Percentiles rank a stretch among this genome's conserved stretches.
Conservation (phyloP, 2,797 vertebrate species). For the Vireo griseus region DNA sequence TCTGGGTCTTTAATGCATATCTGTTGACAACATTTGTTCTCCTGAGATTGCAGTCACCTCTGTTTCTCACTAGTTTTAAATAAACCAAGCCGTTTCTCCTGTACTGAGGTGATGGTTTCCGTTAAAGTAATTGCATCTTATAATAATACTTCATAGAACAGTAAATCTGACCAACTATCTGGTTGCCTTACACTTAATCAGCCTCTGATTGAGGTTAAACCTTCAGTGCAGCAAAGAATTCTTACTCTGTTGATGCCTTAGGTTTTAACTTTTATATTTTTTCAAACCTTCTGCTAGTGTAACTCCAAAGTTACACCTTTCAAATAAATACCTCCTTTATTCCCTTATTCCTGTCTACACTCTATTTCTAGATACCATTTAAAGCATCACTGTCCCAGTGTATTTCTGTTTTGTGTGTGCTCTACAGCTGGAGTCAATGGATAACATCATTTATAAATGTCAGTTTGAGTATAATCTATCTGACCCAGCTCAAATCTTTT, state of each 20-base stretch:
- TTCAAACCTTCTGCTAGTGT: too few species aligned
- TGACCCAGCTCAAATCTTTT: conserved; percentile 58
- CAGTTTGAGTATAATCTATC: conserved; percentile 51
- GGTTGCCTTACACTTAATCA: neutral
- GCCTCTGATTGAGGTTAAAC: neutral
- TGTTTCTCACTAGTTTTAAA: neutral
- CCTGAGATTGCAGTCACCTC: neutral
- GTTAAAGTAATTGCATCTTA: conserved; percentile 40
- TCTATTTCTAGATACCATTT: too few species aligned
- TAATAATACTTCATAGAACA: conserved; percentile 1
- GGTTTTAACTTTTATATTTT: too few species aligned
- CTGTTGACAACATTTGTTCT: conserved; percentile 4
- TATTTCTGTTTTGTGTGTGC: conserved; percentile 10
- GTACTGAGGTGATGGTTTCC: neutral
- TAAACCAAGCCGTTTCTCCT: neutral
- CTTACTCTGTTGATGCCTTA: neutral
- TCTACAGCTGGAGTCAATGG: conserved; percentile 10
- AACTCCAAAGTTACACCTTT: too few species aligned
- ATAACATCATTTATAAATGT: conserved; percentile 62
- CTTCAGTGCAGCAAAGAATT: neutral
- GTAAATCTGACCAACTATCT: neutral
- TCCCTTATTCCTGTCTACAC: too few species aligned
- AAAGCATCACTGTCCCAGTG: neutral
- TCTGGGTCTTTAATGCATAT: neutral
- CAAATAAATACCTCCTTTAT: too few species aligned